Evolutionary conservation across 1,140 invertebrate genomes (phyloP).

Genomic region (Melipona quadrifasciata): DNA sequence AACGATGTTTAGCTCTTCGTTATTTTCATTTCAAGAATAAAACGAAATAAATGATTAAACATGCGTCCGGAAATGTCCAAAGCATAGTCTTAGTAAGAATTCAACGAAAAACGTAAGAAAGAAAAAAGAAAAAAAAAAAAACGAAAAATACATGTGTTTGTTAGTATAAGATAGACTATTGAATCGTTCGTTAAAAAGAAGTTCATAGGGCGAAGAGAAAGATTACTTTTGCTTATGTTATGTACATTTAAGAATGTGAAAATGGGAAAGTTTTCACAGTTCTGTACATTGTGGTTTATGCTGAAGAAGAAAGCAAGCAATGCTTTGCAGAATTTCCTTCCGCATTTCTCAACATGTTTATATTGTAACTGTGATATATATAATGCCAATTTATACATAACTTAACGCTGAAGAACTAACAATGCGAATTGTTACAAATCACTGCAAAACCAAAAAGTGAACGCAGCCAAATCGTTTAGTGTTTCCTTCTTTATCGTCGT

Average conservation of each 20-base stretch:
- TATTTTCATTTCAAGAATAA: not conserved
- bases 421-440: not conserved
- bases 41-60: not conserved
- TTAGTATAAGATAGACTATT: constrained; percentile 31
- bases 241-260: not conserved
- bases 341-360: constrained; percentile 58
- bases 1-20: not conserved
- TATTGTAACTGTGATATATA: constrained; percentile 74
- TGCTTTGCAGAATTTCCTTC: constrained; percentile 61
- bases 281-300: not conserved
- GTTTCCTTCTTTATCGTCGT: not conserved
- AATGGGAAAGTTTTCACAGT: not conserved
- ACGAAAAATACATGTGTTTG: constrained; percentile 1
- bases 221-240: constrained; percentile 29
- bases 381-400: constrained; percentile 67
- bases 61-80: constrained; percentile 61
- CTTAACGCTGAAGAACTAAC: constrained; percentile 4
- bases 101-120: not conserved
- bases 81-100: constrained; percentile 63
- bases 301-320: constrained; percentile 12
- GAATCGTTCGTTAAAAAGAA: constrained; percentile 15
- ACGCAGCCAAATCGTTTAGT: not conserved
- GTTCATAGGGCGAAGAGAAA: not conserved
- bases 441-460: not conserved
- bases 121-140: not conserved